These are phyloP conservation scores for Typhlichthys subterraneus DNA, from an alignment of 2,797 vertebrate genomes.

Conservation along the genomic window DNA sequence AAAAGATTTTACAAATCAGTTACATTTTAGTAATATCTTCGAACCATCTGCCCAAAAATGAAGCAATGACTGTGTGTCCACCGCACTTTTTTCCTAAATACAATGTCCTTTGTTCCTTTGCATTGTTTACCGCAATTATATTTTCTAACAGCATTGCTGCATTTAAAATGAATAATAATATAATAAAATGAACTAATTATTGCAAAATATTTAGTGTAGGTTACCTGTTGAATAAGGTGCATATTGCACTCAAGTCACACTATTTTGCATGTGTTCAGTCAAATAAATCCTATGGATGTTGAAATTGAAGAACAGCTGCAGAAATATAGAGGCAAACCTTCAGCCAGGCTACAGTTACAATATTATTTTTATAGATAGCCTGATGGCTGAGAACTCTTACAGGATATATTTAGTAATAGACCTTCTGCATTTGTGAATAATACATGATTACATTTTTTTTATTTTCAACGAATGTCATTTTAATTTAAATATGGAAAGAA, in stretches of 20 bases:
- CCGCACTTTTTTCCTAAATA: slow-evolving; percentile 12
- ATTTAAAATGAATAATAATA: slow-evolving; percentile 21
- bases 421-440: slow-evolving; percentile 75
- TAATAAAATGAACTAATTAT: slow-evolving; percentile 30
- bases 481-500: slow-evolving; percentile 66
- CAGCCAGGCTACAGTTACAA: slow-evolving; percentile 76
- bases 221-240: slow-evolving; percentile 22
- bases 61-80: too few species aligned
- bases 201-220: slow-evolving; percentile 16
- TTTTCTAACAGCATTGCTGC: not conserved
- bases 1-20: too few species aligned
- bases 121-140: slow-evolving; percentile 11
- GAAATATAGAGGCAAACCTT: slow-evolving; percentile 60
- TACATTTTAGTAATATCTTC: too few species aligned
- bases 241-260: slow-evolving; percentile 33
- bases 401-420: slow-evolving; percentile 58
- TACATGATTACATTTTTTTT: slow-evolving; percentile 77
- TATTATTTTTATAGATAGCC: slow-evolving; percentile 74
- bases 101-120: slow-evolving; percentile 12
- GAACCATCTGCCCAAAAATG: too few species aligned
- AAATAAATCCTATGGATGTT: slow-evolving; percentile 36
- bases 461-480: slow-evolving; percentile 74
- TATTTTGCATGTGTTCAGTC: slow-evolving; percentile 33
- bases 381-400: slow-evolving; percentile 62
- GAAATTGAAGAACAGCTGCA: slow-evolving; percentile 45